Evolutionary conservation across 2,797 vertebrate species (phyloP).

Genomic region (Rhinella marina): DNA sequence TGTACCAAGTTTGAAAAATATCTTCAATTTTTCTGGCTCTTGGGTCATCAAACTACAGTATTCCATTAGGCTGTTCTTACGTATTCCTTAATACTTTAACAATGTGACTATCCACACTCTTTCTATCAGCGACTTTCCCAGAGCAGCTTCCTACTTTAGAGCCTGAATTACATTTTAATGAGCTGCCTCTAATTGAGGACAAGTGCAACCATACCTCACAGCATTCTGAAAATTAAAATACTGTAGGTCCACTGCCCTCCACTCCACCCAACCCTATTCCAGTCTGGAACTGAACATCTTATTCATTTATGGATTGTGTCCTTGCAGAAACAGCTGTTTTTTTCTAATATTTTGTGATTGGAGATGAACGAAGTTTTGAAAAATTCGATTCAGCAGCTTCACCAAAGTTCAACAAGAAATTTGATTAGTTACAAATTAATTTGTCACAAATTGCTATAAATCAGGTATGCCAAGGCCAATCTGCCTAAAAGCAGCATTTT

Average conservation of each 20-base stretch:
- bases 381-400: too few relatives aligned
- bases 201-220: neutral
- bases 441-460: too few relatives aligned
- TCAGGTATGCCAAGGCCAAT: too few relatives aligned
- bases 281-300: neutral
- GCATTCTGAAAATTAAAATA: neutral
- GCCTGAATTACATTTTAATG: slow-evolving; percentile 1
- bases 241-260: neutral
- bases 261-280: neutral
- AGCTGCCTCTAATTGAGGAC: slow-evolving; percentile 21
- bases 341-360: too few relatives aligned
- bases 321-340: too few relatives aligned
- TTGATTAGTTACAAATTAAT: too few relatives aligned
- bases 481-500: too few relatives aligned
- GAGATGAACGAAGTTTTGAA: too few relatives aligned
- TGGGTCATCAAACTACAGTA: slow-evolving; percentile 17
- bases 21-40: slow-evolving; percentile 20
- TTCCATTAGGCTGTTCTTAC: neutral
- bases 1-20: slow-evolving; percentile 26
- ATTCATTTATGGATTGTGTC: neutral
- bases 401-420: too few relatives aligned
- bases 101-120: neutral
- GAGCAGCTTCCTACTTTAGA: neutral
- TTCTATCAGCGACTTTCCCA: neutral
- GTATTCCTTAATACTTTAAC: neutral